Evolutionary conservation across 1,140 invertebrate genomes (phyloP), one percentile per base, ranked within the genome.

Genomic region (Drosophila sucinea): DNA sequence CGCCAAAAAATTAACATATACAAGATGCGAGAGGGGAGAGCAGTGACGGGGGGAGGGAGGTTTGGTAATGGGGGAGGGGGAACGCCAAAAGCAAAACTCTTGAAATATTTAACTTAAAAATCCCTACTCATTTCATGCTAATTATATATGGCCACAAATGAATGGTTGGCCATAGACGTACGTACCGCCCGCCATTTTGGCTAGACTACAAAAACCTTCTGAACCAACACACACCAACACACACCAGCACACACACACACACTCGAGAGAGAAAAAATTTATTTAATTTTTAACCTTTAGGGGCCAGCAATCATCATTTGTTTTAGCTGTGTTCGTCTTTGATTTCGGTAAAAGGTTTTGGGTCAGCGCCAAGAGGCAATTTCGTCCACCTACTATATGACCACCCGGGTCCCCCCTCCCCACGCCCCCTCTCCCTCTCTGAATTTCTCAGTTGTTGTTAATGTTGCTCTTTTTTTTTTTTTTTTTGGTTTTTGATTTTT

Each of bases 51-150:
- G 5, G 44, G 44, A 7, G 23, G 6, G 41, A 2, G 44, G 0
- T n/a, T 0, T 1, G 41, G 41, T 1, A 27, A 23, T 1, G 8
- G 23, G 44, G 44, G 3, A 4, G 2, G 44, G 44, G 23, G 8
- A 90, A 54, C 64, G 85, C 84, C 80, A 79, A 66, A 67, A 89
- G 85, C 84, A 81, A 81, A 87, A 69, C 66, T 79, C 61, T 86
- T 70, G 47, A 68, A 66, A 74, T 70, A 77, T 73, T 81, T 85
- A 82, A 86, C 86, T 72, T 79, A 86, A 86, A 85, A 81, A 89
- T 87, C 77, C 73, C 84, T 87, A 86, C 85, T 89, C 85, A 90
- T 89, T 89, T 89, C 84, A 89, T 89, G 85, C 85, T 89, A 89
- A 89, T 89, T 89, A 89, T 89, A 90, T 84, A 73, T 76, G 76